These are phyloP conservation scores for Oncorhynchus mykiss DNA, from an alignment of 2,113 vertebrate species.

Conservation along the genomic window DNA sequence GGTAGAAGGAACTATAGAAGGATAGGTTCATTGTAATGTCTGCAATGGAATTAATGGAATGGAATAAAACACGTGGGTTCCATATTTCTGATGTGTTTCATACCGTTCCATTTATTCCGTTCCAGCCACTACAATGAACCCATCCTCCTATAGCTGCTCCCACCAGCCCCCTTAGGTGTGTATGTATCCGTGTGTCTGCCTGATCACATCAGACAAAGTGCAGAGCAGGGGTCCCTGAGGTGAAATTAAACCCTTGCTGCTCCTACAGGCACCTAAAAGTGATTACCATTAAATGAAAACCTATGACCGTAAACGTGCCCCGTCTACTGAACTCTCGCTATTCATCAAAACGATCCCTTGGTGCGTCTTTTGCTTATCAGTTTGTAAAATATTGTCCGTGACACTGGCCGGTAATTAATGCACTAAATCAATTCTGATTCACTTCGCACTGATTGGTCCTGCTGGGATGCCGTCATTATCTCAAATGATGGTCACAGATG, in stretches of 20 bases:
- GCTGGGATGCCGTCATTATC: conserved; percentile 63
- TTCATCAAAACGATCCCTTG: conserved; percentile 5
- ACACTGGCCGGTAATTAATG: conserved; percentile 69
- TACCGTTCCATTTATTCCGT: too few relatives aligned
- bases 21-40: too few relatives aligned
- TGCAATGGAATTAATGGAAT: too few relatives aligned
- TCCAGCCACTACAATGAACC: too few relatives aligned
- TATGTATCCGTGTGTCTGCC: conserved; percentile 17
- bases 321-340: neutral
- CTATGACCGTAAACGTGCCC: conserved; percentile 49
- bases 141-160: too few relatives aligned
- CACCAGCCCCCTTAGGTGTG: neutral
- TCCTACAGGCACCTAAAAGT: conserved; percentile 34
- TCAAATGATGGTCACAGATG: conserved; percentile 62
- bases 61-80: too few relatives aligned
- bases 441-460: conserved; percentile 52
- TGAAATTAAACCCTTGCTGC: conserved; percentile 64
- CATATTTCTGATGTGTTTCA: too few relatives aligned
- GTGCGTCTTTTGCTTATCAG: conserved; percentile 67
- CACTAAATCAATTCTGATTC: conserved; percentile 71
- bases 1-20: too few relatives aligned
- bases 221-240: conserved; percentile 60
- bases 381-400: conserved; percentile 74
- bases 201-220: conserved; percentile 61
- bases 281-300: conserved; percentile 73